Base-by-base conservation (phyloP, 2,888 invertebrate species). In the Perizoma affinitatum region DNA sequence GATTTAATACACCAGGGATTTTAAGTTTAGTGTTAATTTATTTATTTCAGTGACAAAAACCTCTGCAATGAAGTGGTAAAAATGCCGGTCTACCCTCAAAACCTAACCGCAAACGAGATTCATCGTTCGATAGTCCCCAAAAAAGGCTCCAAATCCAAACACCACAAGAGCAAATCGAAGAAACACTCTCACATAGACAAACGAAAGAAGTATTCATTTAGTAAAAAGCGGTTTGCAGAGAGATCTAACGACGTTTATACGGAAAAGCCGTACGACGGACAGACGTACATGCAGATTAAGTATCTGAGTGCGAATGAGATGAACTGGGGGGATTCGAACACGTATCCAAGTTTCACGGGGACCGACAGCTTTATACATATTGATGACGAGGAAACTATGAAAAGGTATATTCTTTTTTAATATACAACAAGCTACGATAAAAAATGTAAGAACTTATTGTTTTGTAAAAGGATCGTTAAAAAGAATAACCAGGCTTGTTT, bases 361-460 rank as follows among this genome's bases (percentile, higher is more conserved):
- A 94, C 93, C 63, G 95, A 96, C 69, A 97, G 98, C 79, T 98
- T 96, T 80, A 95, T 98, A 61, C 96, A 96, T 83, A 98, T 97
- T 79, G 96, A 96, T 72, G 97, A 97, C 83, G 96, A 96, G 49
- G 96, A 96, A 70, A 96, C 98, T 59, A 95, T 97, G 92, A 96
- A 96, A 83, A 95, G 96, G 96, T 96, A 81, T 68, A 74, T 22
- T 6, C 8, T 34, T 7, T 9, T n/a, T 6, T 38, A 3, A 38
- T 38, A 22, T 22, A 22, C 22, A 22, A 22, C n/a, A n/a, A n/a
- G n/a, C n/a, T n/a, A n/a, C n/a, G n/a, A n/a, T n/a, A n/a, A n/a
- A n/a, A n/a, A n/a, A n/a, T n/a, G n/a, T n/a, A n/a, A n/a, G n/a
- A n/a, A n/a, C n/a, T n/a, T n/a, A n/a, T n/a, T n/a, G n/a, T n/a